phyloP scores from a whole-genome alignment of 1,140 invertebrate genomes.

The Adelges cooleyi region DNA sequence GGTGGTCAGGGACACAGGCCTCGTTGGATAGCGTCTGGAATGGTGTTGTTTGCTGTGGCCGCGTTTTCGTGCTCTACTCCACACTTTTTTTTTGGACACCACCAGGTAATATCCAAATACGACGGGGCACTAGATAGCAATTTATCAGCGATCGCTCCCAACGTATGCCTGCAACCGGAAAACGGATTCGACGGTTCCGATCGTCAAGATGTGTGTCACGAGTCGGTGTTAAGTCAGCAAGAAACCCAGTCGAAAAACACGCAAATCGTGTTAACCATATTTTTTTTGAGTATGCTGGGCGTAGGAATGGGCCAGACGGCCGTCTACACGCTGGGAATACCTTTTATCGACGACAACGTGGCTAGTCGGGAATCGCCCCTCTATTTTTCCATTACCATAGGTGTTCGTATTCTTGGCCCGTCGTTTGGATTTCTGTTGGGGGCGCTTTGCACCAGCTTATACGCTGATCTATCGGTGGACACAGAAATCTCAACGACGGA shows the following conservation, averaged over 20 bases:
- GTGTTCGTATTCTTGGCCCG: slow-evolving; percentile 78
- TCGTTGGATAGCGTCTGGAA: slow-evolving; percentile 90
- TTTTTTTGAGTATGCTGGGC: slow-evolving; percentile 73
- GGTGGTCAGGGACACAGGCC: slow-evolving; percentile 87
- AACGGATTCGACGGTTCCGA: background rate
- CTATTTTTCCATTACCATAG: slow-evolving; percentile 87
- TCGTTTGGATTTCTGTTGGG: slow-evolving; percentile 81
- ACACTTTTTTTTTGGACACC: slow-evolving; percentile 66
- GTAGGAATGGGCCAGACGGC: slow-evolving; percentile 89
- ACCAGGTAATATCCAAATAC: slow-evolving; percentile 40
- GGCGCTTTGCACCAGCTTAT: slow-evolving; percentile 77
- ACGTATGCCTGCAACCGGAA: slow-evolving; percentile 1
- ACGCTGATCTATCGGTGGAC: slow-evolving; percentile 63
- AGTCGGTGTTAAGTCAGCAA: slow-evolving; percentile 39
- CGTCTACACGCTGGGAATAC: slow-evolving; percentile 84
- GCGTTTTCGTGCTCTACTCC: slow-evolving; percentile 77
- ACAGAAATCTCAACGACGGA: slow-evolving; percentile 69
- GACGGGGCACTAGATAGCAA: background rate
- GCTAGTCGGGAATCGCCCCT: slow-evolving; percentile 82
- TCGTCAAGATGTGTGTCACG: background rate
- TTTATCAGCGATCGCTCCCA: background rate
- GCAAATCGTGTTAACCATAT: slow-evolving; percentile 66
- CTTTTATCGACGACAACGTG: slow-evolving; percentile 89
- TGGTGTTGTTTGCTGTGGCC: slow-evolving; percentile 76
- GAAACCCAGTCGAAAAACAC: slow-evolving; percentile 61